Percentiles rank a stretch among this genome's conserved stretches.
Evolutionary conservation across 2,113 vertebrate species (phyloP).

Genomic region (Mus spicilegus): DNA sequence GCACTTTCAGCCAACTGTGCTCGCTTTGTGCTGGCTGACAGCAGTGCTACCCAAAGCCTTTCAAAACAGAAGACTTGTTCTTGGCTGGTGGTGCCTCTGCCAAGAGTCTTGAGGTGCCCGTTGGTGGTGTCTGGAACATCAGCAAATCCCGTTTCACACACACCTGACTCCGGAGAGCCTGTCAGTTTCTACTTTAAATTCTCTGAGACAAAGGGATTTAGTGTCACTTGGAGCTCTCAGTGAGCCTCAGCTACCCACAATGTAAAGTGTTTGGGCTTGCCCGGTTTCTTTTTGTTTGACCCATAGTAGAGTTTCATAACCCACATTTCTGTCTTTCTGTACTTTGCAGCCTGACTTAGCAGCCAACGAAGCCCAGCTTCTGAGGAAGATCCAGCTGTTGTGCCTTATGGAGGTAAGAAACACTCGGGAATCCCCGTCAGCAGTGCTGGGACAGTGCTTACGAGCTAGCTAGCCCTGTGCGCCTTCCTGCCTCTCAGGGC

Average conservation of each 20-base stretch:
- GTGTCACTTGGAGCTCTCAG: fast-evolving
- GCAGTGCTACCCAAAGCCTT: not conserved
- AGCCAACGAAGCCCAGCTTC: constrained; percentile 93
- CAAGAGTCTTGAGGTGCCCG: not conserved
- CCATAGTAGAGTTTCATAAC: not conserved
- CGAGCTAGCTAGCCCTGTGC: not conserved
- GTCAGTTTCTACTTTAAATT: not conserved
- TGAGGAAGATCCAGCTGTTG: constrained; percentile 97
- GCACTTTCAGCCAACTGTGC: not conserved
- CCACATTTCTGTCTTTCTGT: not conserved
- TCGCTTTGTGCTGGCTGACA: too few relatives aligned
- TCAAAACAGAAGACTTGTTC: not conserved
- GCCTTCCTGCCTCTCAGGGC: fast-evolving
- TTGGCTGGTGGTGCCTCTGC: not conserved
- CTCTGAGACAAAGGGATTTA: not conserved
- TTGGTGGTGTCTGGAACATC: not conserved
- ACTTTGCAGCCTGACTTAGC: constrained; percentile 93
- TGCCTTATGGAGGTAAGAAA: constrained; percentile 98
- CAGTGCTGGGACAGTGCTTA: fast-evolving
- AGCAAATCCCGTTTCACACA: not conserved
- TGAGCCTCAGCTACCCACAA: not conserved
- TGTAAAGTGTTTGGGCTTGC: not conserved
- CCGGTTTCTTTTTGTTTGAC: fast-evolving
- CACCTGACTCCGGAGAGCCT: not conserved
- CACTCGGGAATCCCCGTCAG: fast-evolving